A percentile compares a stretch with the other conserved stretches of the same genome.
These are phyloP conservation scores for Rhynchonema sp. DNA, from an alignment of 2,888 invertebrate species.

Conservation along the genomic window DNA sequence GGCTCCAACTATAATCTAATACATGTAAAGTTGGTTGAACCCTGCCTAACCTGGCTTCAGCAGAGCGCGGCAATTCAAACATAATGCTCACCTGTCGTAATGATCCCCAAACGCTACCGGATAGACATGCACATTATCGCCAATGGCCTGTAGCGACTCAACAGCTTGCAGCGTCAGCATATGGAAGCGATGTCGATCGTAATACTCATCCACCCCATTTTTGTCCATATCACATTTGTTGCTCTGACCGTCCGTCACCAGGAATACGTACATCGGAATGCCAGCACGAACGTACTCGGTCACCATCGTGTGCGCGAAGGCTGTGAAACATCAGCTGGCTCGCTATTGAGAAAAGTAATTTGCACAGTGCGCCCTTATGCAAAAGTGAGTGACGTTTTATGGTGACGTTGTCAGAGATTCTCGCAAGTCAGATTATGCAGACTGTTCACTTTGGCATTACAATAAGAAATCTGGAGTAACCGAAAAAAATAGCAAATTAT, in stretches of 20 bases:
- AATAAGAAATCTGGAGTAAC: neutral
- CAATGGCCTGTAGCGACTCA: neutral
- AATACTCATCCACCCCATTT: neutral
- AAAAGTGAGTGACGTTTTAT: neutral
- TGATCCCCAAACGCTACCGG: neutral
- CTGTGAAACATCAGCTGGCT: too few relatives aligned
- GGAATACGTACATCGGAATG: neutral
- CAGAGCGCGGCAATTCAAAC: too few relatives aligned
- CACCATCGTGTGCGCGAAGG: neutral
- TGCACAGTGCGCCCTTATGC: neutral
- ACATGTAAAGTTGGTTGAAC: too few relatives aligned
- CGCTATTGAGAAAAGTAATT: neutral
- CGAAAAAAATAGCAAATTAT: neutral
- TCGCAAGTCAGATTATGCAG: too few relatives aligned
- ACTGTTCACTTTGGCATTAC: too few relatives aligned
- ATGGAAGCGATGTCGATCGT: neutral
- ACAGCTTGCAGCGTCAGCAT: neutral
- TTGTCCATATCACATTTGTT: neutral
- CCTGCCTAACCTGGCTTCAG: too few relatives aligned
- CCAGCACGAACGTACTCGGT: neutral
- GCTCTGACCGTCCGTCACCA: neutral
- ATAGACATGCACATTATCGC: neutral
- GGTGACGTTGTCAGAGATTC: neutral
- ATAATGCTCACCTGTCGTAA: neutral
- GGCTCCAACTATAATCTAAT: too few relatives aligned